Evolutionary conservation across 2,888 invertebrate species (phyloP), one percentile per base, ranked within the genome.

Genomic region (Steromphala cineraria): DNA sequence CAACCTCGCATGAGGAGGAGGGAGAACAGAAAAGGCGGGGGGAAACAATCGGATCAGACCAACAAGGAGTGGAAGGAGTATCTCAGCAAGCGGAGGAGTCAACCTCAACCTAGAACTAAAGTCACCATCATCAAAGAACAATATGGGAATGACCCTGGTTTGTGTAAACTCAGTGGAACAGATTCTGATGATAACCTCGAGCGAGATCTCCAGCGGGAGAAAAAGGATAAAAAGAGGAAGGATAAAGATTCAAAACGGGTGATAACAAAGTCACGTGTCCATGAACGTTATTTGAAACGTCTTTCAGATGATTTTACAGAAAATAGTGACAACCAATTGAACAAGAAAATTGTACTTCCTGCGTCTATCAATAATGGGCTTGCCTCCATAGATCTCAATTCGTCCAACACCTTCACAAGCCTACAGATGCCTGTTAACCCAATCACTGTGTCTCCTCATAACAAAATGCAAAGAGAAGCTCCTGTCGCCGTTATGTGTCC

Each of bases 151-250:
- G 88, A 89, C 80, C 87, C 87, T 17, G 79, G 87, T 17, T 85
- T 90, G 24, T 88, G 87, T 79, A 88, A 87, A 46, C 83, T 91
- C 8, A 86, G 88, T 62, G 86, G 86, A 62, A 87, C 87, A 55
- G 91, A 91, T 79, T 91, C 91, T 17, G 91, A 91, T 84, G 90
- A 89, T 55, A 89, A 89, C 76, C 77, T 89, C 1, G 90, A 90
- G 56, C 75, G 86, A 53, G 87, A 89, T 81, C 67, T 76, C 7
- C 52, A 81, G 17, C 78, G 81, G 31, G 89, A 88, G 80, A 84
- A 83, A 13, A 89, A 87, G 75, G 89, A 89, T 19, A 89, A 87
- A 71, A 85, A 83, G 36, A 86, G 84, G 36, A 88, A 86, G 78
- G 89, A 89, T 2, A 84, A 87, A 71, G 89, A 89, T 36, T 80